Conservation (phyloP, 2,113 vertebrate genomes). For the Corvus moneduloides region DNA sequence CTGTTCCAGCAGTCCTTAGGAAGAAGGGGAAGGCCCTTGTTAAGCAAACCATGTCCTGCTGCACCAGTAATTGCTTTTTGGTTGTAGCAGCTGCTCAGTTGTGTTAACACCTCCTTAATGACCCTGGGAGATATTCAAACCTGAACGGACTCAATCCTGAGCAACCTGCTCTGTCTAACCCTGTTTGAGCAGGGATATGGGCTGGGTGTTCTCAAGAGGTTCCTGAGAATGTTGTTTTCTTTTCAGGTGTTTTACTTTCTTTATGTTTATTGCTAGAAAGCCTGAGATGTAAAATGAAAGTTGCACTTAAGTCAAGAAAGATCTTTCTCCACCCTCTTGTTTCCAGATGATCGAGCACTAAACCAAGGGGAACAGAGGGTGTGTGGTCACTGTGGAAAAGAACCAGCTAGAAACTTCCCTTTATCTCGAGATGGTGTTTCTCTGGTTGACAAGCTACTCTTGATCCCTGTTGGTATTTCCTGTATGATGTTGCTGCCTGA, state of each 20-base stretch:
- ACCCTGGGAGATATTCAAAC: background rate
- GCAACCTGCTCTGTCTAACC: background rate
- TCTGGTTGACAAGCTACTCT: background rate
- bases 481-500: background rate
- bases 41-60: background rate
- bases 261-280: background rate
- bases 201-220: background rate
- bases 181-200: background rate
- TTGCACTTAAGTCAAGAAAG: background rate
- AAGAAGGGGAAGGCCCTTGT: background rate
- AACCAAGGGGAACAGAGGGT: background rate
- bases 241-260: background rate
- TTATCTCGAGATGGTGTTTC: background rate
- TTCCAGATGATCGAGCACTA: background rate
- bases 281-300: background rate
- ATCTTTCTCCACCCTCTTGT: background rate
- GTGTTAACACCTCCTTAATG: rapidly evolving
- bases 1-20: background rate
- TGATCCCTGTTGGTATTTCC: background rate
- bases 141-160: background rate
- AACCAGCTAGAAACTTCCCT: background rate
- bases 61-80: background rate
- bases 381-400: background rate
- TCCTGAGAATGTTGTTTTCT: background rate
- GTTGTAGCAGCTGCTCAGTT: background rate